phyloP scores from a whole-genome alignment of 2,888 invertebrate species.

The Himalopsyche japonica region DNA sequence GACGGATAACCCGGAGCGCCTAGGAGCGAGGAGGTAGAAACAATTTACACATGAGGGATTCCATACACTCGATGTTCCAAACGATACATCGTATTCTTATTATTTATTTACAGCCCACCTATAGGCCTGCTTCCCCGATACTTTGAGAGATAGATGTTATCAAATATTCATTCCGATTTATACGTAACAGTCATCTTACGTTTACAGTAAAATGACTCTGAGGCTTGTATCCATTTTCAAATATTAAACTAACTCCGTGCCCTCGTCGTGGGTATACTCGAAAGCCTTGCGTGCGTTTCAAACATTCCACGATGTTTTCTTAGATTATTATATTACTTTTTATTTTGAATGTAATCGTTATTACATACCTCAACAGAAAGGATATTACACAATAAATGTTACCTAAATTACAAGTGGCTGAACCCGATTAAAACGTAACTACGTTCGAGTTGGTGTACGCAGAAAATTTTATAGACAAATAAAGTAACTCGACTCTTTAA shows the following conservation, averaged over 20 bases:
- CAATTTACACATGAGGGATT: slow-evolving; percentile 26
- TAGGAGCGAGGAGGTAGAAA: slow-evolving; percentile 5
- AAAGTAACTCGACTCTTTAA: too few relatives aligned
- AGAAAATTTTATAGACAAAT: too few relatives aligned
- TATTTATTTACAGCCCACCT: slow-evolving; percentile 33
- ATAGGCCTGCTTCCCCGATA: slow-evolving; percentile 17
- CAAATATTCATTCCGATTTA: slow-evolving; percentile 40
- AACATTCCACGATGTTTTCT: background rate
- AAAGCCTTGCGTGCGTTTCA: background rate
- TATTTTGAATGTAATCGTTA: too few relatives aligned
- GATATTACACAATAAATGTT: too few relatives aligned
- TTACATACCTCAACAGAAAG: too few relatives aligned
- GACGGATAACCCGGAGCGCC: background rate
- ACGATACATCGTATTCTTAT: slow-evolving; percentile 20
- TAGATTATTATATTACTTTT: too few relatives aligned
- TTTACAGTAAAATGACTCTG: slow-evolving; percentile 33
- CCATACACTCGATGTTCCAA: background rate
- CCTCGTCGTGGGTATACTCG: background rate
- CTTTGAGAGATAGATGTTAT: slow-evolving; percentile 36
- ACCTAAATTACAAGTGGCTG: background rate
- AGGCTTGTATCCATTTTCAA: background rate
- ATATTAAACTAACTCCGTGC: background rate
- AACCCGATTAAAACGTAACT: background rate
- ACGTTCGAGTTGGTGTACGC: too few relatives aligned
- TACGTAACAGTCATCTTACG: slow-evolving; percentile 38